Evolutionary conservation across 2,113 vertebrate species (phyloP).

Genomic region (Catagonus wagneri): DNA sequence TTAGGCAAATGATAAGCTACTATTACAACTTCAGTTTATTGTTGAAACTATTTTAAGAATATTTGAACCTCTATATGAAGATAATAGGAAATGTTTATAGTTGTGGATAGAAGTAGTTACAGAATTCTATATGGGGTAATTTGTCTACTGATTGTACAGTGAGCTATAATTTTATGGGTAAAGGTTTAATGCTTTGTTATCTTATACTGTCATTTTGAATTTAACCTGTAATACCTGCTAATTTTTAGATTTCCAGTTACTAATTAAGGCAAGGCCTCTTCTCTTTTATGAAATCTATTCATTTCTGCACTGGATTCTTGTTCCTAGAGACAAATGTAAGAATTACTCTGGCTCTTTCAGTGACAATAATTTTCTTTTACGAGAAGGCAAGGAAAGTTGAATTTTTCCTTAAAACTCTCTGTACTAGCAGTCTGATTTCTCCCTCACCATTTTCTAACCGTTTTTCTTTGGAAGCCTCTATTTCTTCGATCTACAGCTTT

Average conservation of each 20-base stretch:
- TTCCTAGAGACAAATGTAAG: neutral
- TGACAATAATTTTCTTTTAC: neutral
- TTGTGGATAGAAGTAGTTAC: constrained; percentile 15
- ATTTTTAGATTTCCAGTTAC: constrained; percentile 43
- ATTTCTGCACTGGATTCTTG: neutral
- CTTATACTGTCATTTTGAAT: neutral
- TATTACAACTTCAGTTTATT: neutral
- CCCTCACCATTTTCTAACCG: neutral
- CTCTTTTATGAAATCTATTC: neutral
- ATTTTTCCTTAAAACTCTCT: neutral
- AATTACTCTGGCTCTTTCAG: neutral
- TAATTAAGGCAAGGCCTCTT: constrained; percentile 22
- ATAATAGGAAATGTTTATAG: constrained; percentile 23
- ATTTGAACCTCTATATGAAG: constrained; percentile 30
- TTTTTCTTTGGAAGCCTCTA: neutral
- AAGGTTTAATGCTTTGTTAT: constrained; percentile 41
- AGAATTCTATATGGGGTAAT: neutral
- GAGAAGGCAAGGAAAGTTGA: neutral
- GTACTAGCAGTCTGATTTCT: neutral
- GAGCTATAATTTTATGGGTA: constrained; percentile 27
- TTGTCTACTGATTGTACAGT: neutral
- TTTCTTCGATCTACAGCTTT: constrained; percentile 53
- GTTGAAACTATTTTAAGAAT: constrained; percentile 58
- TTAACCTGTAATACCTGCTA: constrained; percentile 51
- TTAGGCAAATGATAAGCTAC: constrained; percentile 50